Conservation (phyloP, 2,113 vertebrate genomes). For the Sminthopsis crassicaudata region DNA sequence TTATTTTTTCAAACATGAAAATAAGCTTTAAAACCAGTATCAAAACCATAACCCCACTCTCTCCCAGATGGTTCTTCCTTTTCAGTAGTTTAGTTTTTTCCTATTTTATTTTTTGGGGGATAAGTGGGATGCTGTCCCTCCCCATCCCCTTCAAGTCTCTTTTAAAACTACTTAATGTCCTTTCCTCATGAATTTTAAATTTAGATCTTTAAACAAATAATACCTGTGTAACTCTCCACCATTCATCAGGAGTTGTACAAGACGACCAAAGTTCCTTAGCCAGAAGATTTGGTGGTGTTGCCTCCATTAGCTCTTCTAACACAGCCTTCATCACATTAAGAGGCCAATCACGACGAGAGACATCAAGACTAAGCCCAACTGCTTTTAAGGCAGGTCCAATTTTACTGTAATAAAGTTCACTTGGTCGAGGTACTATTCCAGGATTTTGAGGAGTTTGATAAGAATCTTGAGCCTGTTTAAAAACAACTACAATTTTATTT, state of each 20-base stretch:
- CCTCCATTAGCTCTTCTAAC: conserved; percentile 96
- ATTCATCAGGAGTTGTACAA: conserved; percentile 96
- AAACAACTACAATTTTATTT: not conserved
- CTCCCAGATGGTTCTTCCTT: not conserved
- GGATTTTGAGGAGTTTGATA: conserved; percentile 93
- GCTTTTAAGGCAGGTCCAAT: conserved; percentile 96
- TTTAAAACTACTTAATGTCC: not conserved
- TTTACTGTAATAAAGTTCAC: conserved; percentile 98
- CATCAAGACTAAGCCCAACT: conserved; percentile 94
- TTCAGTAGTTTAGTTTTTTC: not conserved
- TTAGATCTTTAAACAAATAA: conserved; percentile 2
- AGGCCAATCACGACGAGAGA: conserved; percentile 97
- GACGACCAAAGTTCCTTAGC: conserved; percentile 99
- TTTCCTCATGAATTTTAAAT: not conserved
- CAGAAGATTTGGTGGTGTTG: conserved; percentile 95
- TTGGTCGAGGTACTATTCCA: conserved; percentile 96
- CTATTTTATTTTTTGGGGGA: not conserved
- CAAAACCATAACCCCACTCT: not conserved
- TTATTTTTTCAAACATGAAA: not conserved
- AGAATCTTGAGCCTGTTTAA: conserved; percentile 91
- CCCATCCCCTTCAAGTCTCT: not conserved
- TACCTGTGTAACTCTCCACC: conserved; percentile 99
- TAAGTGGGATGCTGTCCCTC: not conserved
- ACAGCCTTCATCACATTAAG: conserved; percentile 97
- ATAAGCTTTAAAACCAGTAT: not conserved